Evolutionary conservation across 2,888 invertebrate species (phyloP), one percentile per base, ranked within the genome.

Genomic region (Emesis furor): DNA sequence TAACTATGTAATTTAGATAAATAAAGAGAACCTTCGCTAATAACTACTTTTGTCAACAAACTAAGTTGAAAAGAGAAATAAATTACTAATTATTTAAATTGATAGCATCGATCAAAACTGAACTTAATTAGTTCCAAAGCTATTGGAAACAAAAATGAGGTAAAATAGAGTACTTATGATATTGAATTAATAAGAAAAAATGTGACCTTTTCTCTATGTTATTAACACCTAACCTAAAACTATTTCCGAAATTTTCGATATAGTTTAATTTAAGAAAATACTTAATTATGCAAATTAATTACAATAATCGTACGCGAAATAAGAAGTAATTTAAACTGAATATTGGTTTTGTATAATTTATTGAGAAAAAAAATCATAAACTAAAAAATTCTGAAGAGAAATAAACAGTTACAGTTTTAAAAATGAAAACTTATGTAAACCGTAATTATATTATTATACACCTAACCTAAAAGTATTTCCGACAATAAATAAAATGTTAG

Each of bases 1-100:
- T 46, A 46, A 46, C 46, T 46, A 46, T 46, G 46, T 46, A 46
- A 46, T 46, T 46, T 46, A 46, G 46, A 46, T 46, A 46, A 46
- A 46, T 14, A 14, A 46, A 46, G 46, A 46, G 46, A 46, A 46
- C 46, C 46, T 46, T 46, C 46, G 46, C 46, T 46, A 46, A 46
- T 46, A 46, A 39, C 39, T 39, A 39, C 39, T 39, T 39, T 39
- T 39, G 39, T 39, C 39, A 39, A 46, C 14, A 46, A 46, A 46
- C 46, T 46, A 46, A 46, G 46, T 46, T 46, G 46, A 46, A 46
- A 46, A 46, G 12, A 46, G 46, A 46, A 46, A 46, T 46, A 46
- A 46, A 46, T 46, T 46, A 46, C 46, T 46, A 46, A 46, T 46
- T 46, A 46, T 46, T 46, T 46, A 46, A 46, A 46, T 46, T 46